These are phyloP conservation scores for Penelope pileata DNA, from an alignment of 2,113 vertebrate species.

Conservation along the genomic window DNA sequence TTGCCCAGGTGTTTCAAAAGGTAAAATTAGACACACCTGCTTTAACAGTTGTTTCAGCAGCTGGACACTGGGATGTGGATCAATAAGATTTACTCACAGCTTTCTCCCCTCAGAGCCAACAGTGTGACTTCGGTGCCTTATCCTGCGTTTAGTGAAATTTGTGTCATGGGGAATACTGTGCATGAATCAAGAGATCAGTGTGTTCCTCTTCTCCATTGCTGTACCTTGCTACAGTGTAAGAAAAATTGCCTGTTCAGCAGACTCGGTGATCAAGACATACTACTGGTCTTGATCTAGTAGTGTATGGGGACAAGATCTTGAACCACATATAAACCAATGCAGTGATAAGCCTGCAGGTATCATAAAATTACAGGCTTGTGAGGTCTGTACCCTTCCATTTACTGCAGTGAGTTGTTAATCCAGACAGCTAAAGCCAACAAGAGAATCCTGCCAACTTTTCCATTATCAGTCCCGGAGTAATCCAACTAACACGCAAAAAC, in stretches of 20 bases:
- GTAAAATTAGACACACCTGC: constrained; percentile 44
- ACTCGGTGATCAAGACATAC: background rate
- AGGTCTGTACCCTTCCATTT: background rate
- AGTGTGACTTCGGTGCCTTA: background rate
- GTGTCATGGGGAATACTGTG: background rate
- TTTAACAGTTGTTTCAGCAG: constrained; percentile 47
- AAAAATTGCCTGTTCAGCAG: background rate
- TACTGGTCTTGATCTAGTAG: background rate
- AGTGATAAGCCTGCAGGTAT: background rate
- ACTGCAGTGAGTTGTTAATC: background rate
- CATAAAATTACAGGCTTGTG: background rate
- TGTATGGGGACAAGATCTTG: background rate
- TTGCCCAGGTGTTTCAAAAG: constrained; percentile 35
- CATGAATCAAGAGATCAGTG: background rate
- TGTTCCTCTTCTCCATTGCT: background rate
- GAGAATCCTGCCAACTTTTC: background rate
- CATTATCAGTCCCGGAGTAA: background rate
- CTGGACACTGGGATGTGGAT: constrained; percentile 12
- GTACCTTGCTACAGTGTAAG: background rate
- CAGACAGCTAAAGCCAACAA: background rate
- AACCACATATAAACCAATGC: background rate
- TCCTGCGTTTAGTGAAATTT: constrained; percentile 32
- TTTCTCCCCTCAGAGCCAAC: background rate
- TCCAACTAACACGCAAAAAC: background rate
- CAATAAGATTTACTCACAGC: background rate